phyloP scores from a whole-genome alignment of 2,888 invertebrate genomes.

The Pheosia gnoma region DNA sequence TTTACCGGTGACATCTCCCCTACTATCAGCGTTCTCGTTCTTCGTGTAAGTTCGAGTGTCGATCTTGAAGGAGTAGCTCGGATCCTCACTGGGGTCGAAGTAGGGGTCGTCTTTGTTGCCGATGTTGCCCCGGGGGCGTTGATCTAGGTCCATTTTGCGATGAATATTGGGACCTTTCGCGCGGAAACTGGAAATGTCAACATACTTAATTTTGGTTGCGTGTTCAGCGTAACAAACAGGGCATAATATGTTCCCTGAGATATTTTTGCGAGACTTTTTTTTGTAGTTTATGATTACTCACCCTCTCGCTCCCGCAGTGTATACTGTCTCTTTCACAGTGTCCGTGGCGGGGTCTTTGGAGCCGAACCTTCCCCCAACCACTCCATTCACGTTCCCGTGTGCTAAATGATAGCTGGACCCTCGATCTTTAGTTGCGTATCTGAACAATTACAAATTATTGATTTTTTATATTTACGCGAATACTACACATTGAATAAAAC shows the following conservation, averaged over 20 bases:
- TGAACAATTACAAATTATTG: constrained; percentile 32
- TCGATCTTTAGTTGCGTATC: constrained; percentile 86
- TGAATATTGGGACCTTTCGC: constrained; percentile 90
- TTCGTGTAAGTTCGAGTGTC: constrained; percentile 87
- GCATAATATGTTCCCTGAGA: no score
- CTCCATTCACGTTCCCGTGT: constrained; percentile 86
- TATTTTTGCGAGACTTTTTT: no score
- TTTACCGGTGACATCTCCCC: constrained; percentile 85
- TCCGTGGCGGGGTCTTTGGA: constrained; percentile 89
- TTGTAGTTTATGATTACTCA: constrained; percentile 51
- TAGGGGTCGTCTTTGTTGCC: constrained; percentile 89
- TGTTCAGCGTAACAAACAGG: no score
- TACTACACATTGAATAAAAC: no score
- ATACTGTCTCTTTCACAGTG: constrained; percentile 87
- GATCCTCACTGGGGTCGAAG: constrained; percentile 90
- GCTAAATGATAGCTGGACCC: constrained; percentile 89
- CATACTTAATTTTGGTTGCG: no score
- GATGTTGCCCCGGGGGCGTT: constrained; percentile 86
- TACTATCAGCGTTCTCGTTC: constrained; percentile 86
- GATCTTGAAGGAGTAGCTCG: constrained; percentile 88
- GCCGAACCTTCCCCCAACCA: constrained; percentile 89
- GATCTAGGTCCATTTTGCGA: constrained; percentile 88
- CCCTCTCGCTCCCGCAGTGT: constrained; percentile 91
- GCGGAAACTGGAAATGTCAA: constrained; percentile 80
- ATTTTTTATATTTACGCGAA: no score